Percentiles rank a stretch among this genome's conserved stretches.
These are phyloP conservation scores for Bettongia penicillata DNA, from an alignment of 2,113 vertebrate genomes.

Conservation along the genomic window DNA sequence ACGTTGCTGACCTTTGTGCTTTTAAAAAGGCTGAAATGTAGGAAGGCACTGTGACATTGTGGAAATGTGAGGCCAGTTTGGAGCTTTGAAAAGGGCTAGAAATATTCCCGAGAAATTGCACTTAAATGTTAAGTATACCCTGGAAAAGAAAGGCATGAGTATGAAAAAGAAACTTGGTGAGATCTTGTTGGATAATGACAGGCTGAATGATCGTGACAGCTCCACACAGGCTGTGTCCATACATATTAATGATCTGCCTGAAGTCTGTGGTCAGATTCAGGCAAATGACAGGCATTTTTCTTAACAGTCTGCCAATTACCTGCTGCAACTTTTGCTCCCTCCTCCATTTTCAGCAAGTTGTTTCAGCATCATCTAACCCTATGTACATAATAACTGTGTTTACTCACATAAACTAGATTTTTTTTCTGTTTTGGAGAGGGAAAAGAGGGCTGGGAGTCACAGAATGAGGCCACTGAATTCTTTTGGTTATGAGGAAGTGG, in stretches of 20 bases:
- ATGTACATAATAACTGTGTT: neutral
- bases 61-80: neutral
- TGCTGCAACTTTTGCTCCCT: neutral
- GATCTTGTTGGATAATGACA: neutral
- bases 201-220: neutral
- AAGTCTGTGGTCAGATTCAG: neutral
- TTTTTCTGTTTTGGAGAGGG: neutral
- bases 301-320: neutral
- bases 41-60: neutral
- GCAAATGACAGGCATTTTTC: neutral
- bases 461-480: neutral
- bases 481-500: neutral
- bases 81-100: neutral
- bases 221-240: neutral
- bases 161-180: neutral
- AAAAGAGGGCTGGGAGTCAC: neutral
- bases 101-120: neutral
- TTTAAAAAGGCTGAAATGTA: neutral
- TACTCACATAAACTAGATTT: neutral
- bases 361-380: neutral
- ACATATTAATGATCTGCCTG: neutral
- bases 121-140: slow-evolving; percentile 5
- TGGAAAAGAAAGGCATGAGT: neutral
- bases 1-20: neutral
- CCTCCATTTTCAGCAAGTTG: neutral